phyloP scores from a whole-genome alignment of 2,113 vertebrate species.

The Psittacula cyanocephala region DNA sequence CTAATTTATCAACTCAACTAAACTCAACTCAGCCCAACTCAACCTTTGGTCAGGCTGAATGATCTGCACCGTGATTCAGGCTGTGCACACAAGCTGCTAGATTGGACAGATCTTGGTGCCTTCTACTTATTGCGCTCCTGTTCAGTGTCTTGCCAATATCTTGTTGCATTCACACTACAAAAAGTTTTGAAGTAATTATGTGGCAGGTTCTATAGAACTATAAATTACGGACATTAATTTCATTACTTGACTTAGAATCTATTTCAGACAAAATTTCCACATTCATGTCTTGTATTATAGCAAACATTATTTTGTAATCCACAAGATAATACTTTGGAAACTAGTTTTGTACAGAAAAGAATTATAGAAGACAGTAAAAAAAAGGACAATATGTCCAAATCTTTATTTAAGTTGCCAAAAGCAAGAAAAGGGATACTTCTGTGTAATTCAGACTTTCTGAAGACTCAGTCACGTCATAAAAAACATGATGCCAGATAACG shows the following conservation, averaged over 20 bases:
- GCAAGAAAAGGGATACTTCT: background rate
- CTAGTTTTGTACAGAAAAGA: background rate
- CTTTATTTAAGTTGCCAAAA: background rate
- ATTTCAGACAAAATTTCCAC: background rate
- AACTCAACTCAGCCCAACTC: background rate
- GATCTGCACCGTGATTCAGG: accelerated
- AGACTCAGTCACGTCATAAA: background rate
- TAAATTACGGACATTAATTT: background rate
- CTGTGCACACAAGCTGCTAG: background rate
- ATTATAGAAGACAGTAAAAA: background rate
- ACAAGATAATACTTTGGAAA: background rate
- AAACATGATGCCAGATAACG: background rate
- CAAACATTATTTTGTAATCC: background rate
- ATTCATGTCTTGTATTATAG: background rate
- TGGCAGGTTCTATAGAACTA: background rate
- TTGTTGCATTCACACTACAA: background rate
- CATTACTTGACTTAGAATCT: background rate
- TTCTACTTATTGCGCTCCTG: background rate
- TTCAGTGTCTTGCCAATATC: background rate
- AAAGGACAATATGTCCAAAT: background rate
- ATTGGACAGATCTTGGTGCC: background rate
- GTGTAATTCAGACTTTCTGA: background rate
- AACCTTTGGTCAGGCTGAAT: accelerated
- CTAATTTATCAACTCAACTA: background rate
- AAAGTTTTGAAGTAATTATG: background rate